These are phyloP conservation scores for Zootermopsis nevadensis DNA, from an alignment of 2,888 invertebrate species.

Conservation along the genomic window DNA sequence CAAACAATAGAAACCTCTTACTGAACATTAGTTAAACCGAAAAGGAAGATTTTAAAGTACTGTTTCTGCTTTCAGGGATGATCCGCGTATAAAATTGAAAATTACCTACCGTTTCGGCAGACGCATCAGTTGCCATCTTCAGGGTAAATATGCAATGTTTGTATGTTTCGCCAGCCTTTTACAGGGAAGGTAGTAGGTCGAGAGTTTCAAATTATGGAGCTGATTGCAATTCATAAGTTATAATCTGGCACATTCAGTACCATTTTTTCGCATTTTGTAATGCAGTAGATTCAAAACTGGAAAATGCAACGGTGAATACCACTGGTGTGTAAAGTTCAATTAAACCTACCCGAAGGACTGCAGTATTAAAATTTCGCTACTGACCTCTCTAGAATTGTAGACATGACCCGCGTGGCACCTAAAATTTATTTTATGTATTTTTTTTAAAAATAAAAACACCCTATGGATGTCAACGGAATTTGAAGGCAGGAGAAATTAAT, in stretches of 20 bases:
- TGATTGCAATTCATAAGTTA: background rate
- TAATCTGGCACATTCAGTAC: background rate
- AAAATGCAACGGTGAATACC: background rate
- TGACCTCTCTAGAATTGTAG: background rate
- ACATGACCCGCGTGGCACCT: background rate
- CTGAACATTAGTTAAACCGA: no score
- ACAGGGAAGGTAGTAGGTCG: no score
- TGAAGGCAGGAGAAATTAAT: background rate
- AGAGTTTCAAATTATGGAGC: no score
- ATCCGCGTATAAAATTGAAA: no score
- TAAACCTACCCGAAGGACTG: background rate
- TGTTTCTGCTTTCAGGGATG: no score
- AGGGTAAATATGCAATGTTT: no score
- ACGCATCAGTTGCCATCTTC: no score
- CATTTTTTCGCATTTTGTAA: background rate
- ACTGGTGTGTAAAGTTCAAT: background rate
- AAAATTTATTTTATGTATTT: background rate
- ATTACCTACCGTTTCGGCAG: no score
- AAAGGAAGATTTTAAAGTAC: no score
- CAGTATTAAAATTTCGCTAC: background rate
- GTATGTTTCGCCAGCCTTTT: no score
- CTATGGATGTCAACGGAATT: background rate
- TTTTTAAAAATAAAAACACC: constrained; percentile 3
- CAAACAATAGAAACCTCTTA: no score
- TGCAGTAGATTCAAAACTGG: background rate